Evolutionary conservation across 2,888 invertebrate species (phyloP).

Genomic region (Pogonocherus hispidulus): DNA sequence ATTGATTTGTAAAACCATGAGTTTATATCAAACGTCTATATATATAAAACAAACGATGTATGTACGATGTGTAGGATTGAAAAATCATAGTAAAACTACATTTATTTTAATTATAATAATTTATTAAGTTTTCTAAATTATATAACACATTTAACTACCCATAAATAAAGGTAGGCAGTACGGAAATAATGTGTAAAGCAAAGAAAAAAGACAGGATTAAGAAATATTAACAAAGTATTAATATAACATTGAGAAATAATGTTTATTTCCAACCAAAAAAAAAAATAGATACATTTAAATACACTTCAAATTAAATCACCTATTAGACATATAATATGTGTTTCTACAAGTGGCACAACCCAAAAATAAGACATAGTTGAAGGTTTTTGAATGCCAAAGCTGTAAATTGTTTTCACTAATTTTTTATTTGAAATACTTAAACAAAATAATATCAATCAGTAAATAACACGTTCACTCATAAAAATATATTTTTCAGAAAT

Average conservation of each 20-base stretch:
- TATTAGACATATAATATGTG: slow-evolving; percentile 26
- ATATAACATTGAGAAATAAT: slow-evolving; percentile 36
- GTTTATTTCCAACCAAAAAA: slow-evolving; percentile 32
- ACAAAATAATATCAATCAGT: background rate
- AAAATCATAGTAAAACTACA: no score
- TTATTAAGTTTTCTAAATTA: slow-evolving; percentile 65
- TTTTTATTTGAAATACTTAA: background rate
- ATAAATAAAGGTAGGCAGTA: slow-evolving; percentile 55
- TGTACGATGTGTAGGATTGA: no score
- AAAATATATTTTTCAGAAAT: background rate
- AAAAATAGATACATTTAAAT: slow-evolving; percentile 34
- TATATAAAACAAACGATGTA: no score
- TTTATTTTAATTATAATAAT: slow-evolving; percentile 56
- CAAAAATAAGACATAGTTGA: background rate
- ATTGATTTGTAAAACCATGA: no score
- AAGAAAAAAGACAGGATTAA: slow-evolving; percentile 38
- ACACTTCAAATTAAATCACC: slow-evolving; percentile 20
- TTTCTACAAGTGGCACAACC: slow-evolving; percentile 26
- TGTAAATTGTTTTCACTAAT: no score
- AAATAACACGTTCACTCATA: background rate
- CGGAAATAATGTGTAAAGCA: slow-evolving; percentile 49
- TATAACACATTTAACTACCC: slow-evolving; percentile 64
- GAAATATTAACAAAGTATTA: slow-evolving; percentile 36
- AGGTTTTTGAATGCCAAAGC: no score
- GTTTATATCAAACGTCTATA: no score